Evolutionary conservation across 2,888 invertebrate genomes (phyloP).

Genomic region (Philereme transversata): DNA sequence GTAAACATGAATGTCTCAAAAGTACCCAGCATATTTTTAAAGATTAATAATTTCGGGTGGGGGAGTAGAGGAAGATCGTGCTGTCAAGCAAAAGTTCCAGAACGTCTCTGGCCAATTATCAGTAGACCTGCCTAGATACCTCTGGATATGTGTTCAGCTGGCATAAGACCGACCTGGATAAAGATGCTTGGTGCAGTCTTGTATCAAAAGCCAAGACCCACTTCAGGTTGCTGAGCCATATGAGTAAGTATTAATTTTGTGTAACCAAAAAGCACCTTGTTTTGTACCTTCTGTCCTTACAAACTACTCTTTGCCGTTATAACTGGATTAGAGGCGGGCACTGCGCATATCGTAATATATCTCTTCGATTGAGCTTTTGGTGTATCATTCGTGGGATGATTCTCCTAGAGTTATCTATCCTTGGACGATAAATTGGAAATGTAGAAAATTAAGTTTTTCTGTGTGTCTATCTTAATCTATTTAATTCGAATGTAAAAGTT

Average conservation of each 20-base stretch:
- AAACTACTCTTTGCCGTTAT: slow-evolving; percentile 61
- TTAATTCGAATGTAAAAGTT: too few species aligned
- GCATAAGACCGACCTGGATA: too few species aligned
- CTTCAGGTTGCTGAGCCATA: too few species aligned
- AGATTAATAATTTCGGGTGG: too few species aligned
- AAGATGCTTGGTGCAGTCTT: slow-evolving; percentile 10
- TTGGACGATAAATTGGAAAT: slow-evolving; percentile 5
- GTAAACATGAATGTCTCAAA: too few species aligned
- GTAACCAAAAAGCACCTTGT: not conserved
- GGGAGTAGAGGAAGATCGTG: too few species aligned
- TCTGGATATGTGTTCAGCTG: too few species aligned
- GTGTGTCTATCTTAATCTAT: not conserved
- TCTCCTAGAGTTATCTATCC: slow-evolving; percentile 39
- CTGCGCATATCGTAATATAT: slow-evolving; percentile 75
- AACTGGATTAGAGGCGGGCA: slow-evolving; percentile 76
- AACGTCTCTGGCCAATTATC: too few species aligned
- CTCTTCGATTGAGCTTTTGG: slow-evolving; percentile 80
- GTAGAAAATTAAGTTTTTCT: not conserved
- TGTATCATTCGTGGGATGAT: slow-evolving; percentile 75
- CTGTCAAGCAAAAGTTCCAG: too few species aligned
- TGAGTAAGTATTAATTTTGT: too few species aligned
- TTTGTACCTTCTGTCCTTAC: slow-evolving; percentile 27
- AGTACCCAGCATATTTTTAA: too few species aligned
- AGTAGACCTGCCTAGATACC: too few species aligned
- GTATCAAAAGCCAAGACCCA: not conserved